Evolutionary conservation across 1,140 invertebrate genomes (phyloP).

Genomic region (Gryon sp.): DNA sequence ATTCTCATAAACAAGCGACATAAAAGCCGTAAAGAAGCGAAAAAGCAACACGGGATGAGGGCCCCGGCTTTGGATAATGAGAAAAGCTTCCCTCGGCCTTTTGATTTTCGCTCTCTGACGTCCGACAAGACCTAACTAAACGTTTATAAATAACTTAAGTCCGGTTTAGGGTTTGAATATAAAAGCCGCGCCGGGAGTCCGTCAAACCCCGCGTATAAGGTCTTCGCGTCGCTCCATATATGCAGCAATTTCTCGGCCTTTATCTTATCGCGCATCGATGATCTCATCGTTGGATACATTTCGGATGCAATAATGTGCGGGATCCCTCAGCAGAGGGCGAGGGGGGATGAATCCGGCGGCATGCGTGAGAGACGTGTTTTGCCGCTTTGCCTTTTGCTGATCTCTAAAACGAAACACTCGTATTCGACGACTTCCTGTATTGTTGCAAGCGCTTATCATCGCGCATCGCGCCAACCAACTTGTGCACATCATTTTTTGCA

Average conservation of each 20-base stretch:
- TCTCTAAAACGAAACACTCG: slow-evolving; percentile 65
- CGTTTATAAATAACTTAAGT: slow-evolving; percentile 39
- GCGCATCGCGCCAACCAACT: slow-evolving; percentile 43
- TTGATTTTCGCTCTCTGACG: too few species aligned
- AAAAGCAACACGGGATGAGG: too few species aligned
- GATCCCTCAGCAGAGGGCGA: too few species aligned
- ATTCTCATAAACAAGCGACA: too few species aligned
- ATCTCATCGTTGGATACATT: slow-evolving; percentile 64
- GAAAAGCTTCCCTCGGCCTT: too few species aligned
- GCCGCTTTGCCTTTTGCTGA: slow-evolving; percentile 17
- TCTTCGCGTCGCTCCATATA: slow-evolving; percentile 61
- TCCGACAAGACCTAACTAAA: too few species aligned
- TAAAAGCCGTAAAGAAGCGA: too few species aligned
- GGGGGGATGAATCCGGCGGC: slow-evolving; percentile 27
- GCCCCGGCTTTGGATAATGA: too few species aligned
- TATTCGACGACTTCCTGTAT: slow-evolving; percentile 64
- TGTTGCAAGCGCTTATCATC: slow-evolving; percentile 59
- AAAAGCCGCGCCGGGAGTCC: slow-evolving; percentile 21
- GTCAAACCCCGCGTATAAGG: slow-evolving; percentile 60
- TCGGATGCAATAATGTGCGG: slow-evolving; percentile 46
- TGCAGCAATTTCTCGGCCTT: slow-evolving; percentile 49
- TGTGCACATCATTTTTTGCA: slow-evolving; percentile 39
- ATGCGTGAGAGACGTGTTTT: slow-evolving; percentile 45
- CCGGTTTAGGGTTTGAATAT: slow-evolving; percentile 40
- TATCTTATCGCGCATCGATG: slow-evolving; percentile 67